Evolutionary conservation across 2,797 vertebrate species (phyloP).

Genomic region (Babyrousa celebensis): DNA sequence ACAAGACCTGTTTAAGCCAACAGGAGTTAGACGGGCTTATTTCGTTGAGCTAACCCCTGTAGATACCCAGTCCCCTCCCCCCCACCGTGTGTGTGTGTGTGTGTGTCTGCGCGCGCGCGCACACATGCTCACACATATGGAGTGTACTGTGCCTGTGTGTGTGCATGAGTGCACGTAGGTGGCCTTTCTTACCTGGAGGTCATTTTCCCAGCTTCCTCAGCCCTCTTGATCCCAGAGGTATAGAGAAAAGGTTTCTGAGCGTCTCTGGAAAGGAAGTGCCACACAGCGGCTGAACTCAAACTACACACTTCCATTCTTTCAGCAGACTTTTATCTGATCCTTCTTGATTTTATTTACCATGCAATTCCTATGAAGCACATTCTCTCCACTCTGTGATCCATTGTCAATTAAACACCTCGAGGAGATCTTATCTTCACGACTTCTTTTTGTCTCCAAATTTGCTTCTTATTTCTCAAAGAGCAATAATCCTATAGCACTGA

Average conservation of each 20-base stretch:
- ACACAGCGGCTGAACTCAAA: not conserved
- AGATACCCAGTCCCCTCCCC: not conserved
- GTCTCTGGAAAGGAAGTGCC: not conserved
- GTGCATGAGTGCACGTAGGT: not conserved
- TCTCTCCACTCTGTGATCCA: not conserved
- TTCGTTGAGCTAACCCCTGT: not conserved
- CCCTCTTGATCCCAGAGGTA: slow-evolving; percentile 8
- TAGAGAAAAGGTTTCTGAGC: slow-evolving; percentile 54
- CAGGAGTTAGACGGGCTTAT: slow-evolving; percentile 72
- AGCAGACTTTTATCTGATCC: slow-evolving; percentile 15
- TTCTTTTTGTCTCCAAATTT: slow-evolving; percentile 32
- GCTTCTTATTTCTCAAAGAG: slow-evolving; percentile 26
- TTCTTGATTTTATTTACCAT: slow-evolving; percentile 55
- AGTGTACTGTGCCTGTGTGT: not conserved
- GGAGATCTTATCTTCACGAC: not conserved
- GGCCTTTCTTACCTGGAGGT: slow-evolving; percentile 8
- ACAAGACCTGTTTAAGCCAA: slow-evolving; percentile 75
- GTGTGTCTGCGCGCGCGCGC: not conserved
- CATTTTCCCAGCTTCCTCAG: slow-evolving; percentile 23
- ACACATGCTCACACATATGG: not conserved
- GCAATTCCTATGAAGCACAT: slow-evolving; percentile 6
- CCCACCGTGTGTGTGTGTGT: not conserved
- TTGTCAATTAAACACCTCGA: slow-evolving; percentile 27
- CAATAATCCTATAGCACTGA: not conserved
- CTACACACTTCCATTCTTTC: not conserved